These are phyloP conservation scores for Synanthedon tipuliformis DNA, from an alignment of 2,888 invertebrate species.

Conservation along the genomic window DNA sequence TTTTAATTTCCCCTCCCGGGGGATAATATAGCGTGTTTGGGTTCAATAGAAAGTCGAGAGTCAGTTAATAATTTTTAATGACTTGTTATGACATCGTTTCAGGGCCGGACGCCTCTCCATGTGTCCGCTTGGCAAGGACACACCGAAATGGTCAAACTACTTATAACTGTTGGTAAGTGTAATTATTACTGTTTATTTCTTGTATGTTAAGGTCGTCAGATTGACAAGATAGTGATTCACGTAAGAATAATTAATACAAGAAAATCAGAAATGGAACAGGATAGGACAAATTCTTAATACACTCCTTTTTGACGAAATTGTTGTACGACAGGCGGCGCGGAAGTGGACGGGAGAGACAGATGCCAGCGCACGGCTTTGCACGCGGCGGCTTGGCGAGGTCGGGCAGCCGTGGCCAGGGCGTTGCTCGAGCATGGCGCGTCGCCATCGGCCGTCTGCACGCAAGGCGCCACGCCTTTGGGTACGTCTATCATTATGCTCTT, in stretches of 20 bases:
- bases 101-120: slow-evolving; percentile 90
- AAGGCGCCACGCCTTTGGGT: slow-evolving; percentile 94
- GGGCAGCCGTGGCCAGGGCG: slow-evolving; percentile 84
- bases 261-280: too few species aligned
- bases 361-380: slow-evolving; percentile 91
- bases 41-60: too few species aligned
- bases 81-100: slow-evolving; percentile 13
- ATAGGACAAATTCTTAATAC: too few species aligned
- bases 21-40: too few species aligned
- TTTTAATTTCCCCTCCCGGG: slow-evolving; percentile 1
- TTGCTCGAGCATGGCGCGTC: slow-evolving; percentile 83
- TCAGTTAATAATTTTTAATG: too few species aligned
- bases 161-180: slow-evolving; percentile 75
- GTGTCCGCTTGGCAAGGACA: slow-evolving; percentile 96
- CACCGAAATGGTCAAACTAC: slow-evolving; percentile 88
- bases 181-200: not conserved
- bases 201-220: too few species aligned
- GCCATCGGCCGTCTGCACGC: slow-evolving; percentile 92
- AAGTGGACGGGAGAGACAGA: slow-evolving; percentile 88
- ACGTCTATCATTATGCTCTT: slow-evolving; percentile 5
- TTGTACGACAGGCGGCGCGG: slow-evolving; percentile 74
- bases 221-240: too few species aligned
- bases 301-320: too few species aligned
- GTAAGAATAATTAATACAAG: too few species aligned
- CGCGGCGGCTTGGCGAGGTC: slow-evolving; percentile 96